phyloP scores from a whole-genome alignment of 2,797 vertebrate species.

The Microctenopoma stevenorrisi region DNA sequence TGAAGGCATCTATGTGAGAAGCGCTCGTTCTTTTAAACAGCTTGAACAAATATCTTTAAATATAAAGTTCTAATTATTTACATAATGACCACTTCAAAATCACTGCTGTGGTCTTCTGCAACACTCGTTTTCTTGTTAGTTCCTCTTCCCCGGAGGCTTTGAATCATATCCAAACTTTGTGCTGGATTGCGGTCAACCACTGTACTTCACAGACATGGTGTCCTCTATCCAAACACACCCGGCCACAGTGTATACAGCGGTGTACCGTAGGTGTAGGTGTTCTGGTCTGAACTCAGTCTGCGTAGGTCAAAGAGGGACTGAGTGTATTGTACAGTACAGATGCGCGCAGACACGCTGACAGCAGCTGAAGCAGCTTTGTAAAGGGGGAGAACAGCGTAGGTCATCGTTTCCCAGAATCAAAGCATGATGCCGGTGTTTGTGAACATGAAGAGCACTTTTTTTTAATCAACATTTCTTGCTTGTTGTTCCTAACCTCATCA shows the following conservation, averaged over 20 bases:
- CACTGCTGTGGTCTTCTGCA: neutral
- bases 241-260: conserved; percentile 18
- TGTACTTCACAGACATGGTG: conserved; percentile 14
- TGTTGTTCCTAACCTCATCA: neutral
- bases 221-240: conserved; percentile 31
- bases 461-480: neutral
- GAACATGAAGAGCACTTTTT: neutral
- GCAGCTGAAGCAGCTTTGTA: neutral
- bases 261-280: conserved; percentile 22
- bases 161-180: conserved; percentile 38
- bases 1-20: conserved; percentile 35
- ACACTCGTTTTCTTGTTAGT: conserved; percentile 33
- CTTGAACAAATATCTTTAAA: conserved; percentile 39
- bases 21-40: conserved; percentile 1
- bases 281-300: conserved; percentile 58
- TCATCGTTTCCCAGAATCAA: neutral
- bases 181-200: conserved; percentile 36
- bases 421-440: neutral
- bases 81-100: conserved; percentile 38
- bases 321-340: conserved; percentile 22
- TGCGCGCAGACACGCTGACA: neutral
- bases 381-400: neutral
- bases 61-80: conserved; percentile 35
- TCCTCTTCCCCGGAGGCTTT: conserved; percentile 35
- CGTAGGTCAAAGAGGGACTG: conserved; percentile 39